A percentile compares a stretch with the other conserved stretches of the same genome.
phyloP scores from a whole-genome alignment of 2,113 vertebrate genomes.

The Eubucco bourcierii region DNA sequence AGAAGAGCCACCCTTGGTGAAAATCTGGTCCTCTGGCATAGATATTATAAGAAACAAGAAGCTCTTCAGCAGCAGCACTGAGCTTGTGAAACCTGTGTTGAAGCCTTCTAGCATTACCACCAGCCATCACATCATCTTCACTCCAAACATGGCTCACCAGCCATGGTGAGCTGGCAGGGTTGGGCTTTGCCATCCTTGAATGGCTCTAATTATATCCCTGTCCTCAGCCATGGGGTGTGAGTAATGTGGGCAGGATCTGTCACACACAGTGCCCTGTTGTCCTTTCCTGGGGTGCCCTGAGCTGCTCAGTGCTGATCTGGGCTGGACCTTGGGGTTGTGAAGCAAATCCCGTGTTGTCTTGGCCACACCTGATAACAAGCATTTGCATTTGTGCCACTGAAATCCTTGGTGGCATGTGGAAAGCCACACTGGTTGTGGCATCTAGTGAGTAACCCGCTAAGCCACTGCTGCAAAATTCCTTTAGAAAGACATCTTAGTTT shows the following conservation, averaged over 20 bases:
- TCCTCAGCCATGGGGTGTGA: neutral
- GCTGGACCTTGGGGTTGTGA: neutral
- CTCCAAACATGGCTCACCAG: neutral
- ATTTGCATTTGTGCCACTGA: fast-evolving
- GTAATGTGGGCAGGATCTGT: neutral
- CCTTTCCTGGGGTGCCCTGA: neutral
- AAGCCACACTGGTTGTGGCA: neutral
- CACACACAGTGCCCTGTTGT: neutral
- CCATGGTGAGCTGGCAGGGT: neutral
- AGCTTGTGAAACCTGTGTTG: neutral
- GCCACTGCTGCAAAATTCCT: neutral
- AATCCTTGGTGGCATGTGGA: neutral
- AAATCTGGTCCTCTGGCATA: neutral
- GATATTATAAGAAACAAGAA: neutral
- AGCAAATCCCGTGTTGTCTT: neutral
- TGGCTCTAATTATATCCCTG: conserved; percentile 21
- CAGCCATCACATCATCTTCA: fast-evolving
- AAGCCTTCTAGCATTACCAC: neutral
- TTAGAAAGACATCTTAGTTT: neutral
- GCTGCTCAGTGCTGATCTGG: neutral
- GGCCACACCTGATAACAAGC: neutral
- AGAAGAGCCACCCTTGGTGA: neutral
- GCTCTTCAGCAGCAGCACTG: neutral
- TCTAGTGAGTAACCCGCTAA: neutral
- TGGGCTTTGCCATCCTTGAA: conserved; percentile 9